These are phyloP conservation scores for Bovichtus variegatus DNA, from an alignment of 2,797 vertebrate genomes.

Conservation along the genomic window DNA sequence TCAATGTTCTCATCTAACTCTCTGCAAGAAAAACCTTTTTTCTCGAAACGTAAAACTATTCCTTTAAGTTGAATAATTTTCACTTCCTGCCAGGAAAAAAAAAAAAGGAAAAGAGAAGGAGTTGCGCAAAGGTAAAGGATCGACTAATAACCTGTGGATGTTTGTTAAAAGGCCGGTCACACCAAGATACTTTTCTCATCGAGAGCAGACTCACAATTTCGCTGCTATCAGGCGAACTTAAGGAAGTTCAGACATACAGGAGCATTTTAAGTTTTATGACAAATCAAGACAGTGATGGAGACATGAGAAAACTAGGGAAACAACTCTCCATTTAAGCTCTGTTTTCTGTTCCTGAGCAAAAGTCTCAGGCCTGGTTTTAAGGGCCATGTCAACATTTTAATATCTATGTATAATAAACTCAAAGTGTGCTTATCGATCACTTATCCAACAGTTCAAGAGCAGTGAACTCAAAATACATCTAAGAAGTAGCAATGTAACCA, in stretches of 20 bases:
- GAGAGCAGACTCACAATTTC: slow-evolving; percentile 24
- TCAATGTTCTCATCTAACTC: background rate
- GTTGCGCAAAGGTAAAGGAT: background rate
- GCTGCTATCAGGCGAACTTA: background rate
- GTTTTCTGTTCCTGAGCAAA: slow-evolving; percentile 12
- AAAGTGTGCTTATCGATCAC: slow-evolving; percentile 20
- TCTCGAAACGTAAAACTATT: background rate
- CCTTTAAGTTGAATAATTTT: background rate
- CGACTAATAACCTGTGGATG: slow-evolving; percentile 1
- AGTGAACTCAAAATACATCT: slow-evolving; percentile 16
- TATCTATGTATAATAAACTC: slow-evolving; percentile 19
- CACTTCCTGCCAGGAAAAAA: background rate
- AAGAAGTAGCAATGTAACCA: slow-evolving; percentile 20
- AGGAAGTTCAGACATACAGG: slow-evolving; percentile 24
- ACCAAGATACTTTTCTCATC: slow-evolving; percentile 7
- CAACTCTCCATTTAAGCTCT: slow-evolving; percentile 18
- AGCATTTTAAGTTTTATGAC: slow-evolving; percentile 28
- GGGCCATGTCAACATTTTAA: slow-evolving; percentile 32
- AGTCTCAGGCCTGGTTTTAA: slow-evolving; percentile 21
- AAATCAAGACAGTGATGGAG: slow-evolving; percentile 33
- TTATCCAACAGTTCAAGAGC: slow-evolving; percentile 12
- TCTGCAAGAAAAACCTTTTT: background rate
- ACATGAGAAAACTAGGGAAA: slow-evolving; percentile 12
- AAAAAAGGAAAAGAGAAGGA: background rate
- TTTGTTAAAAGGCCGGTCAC: slow-evolving; percentile 35